These are phyloP conservation scores for Eubasilissa splendida DNA, from an alignment of 2,888 invertebrate species.

Conservation along the genomic window DNA sequence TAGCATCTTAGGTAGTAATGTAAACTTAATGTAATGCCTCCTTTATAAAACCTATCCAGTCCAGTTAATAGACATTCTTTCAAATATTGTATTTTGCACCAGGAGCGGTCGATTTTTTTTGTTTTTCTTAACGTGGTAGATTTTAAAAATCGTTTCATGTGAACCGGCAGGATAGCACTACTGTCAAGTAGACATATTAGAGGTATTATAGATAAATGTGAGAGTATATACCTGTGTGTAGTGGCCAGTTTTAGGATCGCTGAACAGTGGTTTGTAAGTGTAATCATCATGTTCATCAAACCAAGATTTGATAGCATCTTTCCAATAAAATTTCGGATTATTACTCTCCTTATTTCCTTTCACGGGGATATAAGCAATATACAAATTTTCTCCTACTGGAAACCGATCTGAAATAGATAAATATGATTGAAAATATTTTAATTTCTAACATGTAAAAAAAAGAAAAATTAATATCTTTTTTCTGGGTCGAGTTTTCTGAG, in stretches of 20 bases:
- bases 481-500: too few species aligned
- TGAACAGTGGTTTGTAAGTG: conserved; percentile 47
- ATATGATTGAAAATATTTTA: too few species aligned
- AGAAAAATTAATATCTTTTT: too few species aligned
- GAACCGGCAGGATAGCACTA: not conserved
- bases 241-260: conserved; percentile 58
- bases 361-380: conserved; percentile 51
- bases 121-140: not conserved
- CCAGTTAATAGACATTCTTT: too few species aligned
- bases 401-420: conserved; percentile 51
- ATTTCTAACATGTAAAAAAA: too few species aligned
- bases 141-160: too few species aligned
- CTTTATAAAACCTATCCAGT: too few species aligned
- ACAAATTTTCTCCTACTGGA: conserved; percentile 60
- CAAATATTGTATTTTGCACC: too few species aligned
- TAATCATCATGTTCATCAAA: conserved; percentile 60
- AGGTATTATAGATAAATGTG: not conserved
- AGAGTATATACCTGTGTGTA: conserved; percentile 59
- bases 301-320: conserved; percentile 57
- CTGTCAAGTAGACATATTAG: not conserved
- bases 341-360: conserved; percentile 8
- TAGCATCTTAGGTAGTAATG: too few species aligned
- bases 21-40: too few species aligned
- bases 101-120: too few species aligned
- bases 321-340: conserved; percentile 57